These are phyloP conservation scores for Hippocampus kuda DNA, from an alignment of 2,797 vertebrate species.

Conservation along the genomic window DNA sequence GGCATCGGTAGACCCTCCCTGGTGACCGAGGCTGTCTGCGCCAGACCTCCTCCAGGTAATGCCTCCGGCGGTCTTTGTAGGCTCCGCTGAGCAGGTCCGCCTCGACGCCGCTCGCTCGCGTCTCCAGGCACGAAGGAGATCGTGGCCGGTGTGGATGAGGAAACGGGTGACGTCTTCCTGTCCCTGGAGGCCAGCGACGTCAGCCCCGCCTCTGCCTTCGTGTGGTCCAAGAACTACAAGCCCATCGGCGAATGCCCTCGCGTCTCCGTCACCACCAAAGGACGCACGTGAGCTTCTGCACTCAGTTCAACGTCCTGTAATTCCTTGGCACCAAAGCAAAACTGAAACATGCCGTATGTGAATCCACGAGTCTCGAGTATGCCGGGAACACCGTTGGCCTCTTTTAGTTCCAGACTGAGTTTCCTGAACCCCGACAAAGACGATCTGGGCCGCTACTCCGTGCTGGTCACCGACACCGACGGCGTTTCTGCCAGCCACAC, in stretches of 20 bases:
- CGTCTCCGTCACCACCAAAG: constrained; percentile 62
- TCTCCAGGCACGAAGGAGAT: constrained; percentile 82
- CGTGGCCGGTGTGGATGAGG: constrained; percentile 79
- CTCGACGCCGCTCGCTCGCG: background rate
- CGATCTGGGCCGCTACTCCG: constrained; percentile 81
- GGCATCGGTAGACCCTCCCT: constrained; percentile 79
- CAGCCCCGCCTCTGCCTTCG: constrained; percentile 79
- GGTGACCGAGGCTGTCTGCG: constrained; percentile 77
- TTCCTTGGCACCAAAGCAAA: no score
- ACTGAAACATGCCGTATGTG: no score
- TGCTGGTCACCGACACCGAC: constrained; percentile 85
- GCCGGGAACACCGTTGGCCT: background rate
- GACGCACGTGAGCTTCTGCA: constrained; percentile 70
- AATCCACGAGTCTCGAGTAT: no score
- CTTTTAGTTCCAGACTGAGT: constrained; percentile 77
- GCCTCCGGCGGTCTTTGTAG: background rate
- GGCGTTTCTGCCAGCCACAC: constrained; percentile 83
- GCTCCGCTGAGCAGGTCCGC: no score
- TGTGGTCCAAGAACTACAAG: constrained; percentile 90
- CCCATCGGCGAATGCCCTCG: constrained; percentile 69
- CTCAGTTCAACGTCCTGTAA: no score
- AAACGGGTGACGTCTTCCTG: constrained; percentile 84
- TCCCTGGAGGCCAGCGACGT: constrained; percentile 82
- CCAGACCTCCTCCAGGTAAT: constrained; percentile 79
- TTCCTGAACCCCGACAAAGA: constrained; percentile 79